Percentiles rank a stretch among this genome's conserved stretches.
These are phyloP conservation scores for Tridacna crocea DNA, from an alignment of 2,888 invertebrate species.

Conservation along the genomic window DNA sequence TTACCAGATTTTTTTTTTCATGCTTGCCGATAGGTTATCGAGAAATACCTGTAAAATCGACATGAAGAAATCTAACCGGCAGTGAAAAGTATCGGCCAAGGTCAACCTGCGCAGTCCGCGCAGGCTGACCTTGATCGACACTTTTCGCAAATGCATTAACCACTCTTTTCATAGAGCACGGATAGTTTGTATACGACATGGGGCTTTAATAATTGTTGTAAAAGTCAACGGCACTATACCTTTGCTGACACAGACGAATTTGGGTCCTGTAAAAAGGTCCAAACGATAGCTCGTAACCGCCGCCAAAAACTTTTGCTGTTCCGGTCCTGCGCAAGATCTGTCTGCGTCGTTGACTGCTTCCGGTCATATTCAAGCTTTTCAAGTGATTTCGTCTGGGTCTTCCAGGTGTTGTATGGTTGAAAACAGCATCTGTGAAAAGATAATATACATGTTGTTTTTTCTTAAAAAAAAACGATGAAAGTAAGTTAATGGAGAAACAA, in stretches of 20 bases:
- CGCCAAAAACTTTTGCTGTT: constrained; percentile 71
- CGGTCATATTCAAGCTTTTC: constrained; percentile 79
- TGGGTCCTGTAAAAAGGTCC: constrained; percentile 80
- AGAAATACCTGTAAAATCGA: too few relatives aligned
- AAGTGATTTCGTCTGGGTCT: constrained; percentile 77
- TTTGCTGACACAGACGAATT: constrained; percentile 76
- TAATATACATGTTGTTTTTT: background rate
- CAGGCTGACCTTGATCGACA: too few relatives aligned
- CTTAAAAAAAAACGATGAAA: background rate
- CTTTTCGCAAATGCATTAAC: too few relatives aligned
- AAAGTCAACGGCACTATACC: constrained; percentile 55
- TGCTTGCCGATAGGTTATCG: too few relatives aligned
- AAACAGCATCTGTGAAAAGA: constrained; percentile 75
- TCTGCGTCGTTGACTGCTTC: constrained; percentile 76
- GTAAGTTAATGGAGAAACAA: too few relatives aligned
- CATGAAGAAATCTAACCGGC: too few relatives aligned
- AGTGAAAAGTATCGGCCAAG: too few relatives aligned
- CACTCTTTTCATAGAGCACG: too few relatives aligned
- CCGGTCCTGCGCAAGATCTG: constrained; percentile 67
- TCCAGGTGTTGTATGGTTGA: constrained; percentile 81
- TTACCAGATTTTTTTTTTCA: too few relatives aligned
- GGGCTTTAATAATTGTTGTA: too few relatives aligned
- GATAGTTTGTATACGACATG: too few relatives aligned
- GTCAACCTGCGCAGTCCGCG: too few relatives aligned
- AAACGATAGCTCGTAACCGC: constrained; percentile 67